Conservation (phyloP, 1,140 invertebrate genomes). For the Macrosteles quadrilineatus region DNA sequence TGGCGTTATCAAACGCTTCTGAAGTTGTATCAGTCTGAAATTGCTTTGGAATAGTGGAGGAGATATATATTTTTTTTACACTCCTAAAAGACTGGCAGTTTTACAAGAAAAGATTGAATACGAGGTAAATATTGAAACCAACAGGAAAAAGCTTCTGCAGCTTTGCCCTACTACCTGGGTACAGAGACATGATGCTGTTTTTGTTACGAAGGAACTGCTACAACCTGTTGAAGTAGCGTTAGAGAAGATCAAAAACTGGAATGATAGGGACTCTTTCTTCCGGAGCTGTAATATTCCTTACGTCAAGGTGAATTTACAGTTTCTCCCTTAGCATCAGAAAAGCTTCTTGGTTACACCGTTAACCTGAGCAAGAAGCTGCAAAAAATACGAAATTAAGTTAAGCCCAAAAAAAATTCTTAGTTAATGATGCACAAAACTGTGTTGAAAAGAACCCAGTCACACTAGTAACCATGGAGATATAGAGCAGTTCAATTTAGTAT, state of each 20-base stretch:
- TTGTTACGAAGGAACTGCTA: neutral
- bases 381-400: neutral
- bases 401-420: neutral
- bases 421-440: neutral
- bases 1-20: neutral
- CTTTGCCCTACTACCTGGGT: neutral
- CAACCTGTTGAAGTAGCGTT: neutral
- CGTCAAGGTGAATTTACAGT: too few relatives aligned
- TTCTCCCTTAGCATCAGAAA: too few relatives aligned
- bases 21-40: neutral
- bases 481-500: neutral
- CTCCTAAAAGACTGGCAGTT: neutral
- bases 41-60: neutral
- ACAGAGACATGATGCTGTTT: neutral
- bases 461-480: neutral
- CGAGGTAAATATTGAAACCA: neutral
- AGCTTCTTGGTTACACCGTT: too few relatives aligned
- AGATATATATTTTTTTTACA: neutral
- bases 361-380: too few relatives aligned
- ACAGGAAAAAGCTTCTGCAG: too few relatives aligned
- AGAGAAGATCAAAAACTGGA: too few relatives aligned
- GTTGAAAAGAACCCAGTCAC: neutral
- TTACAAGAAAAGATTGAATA: neutral
- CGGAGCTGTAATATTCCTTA: too few relatives aligned
- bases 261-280: too few relatives aligned